phyloP scores from a whole-genome alignment of 2,888 invertebrate genomes.

The Tenthredo notha region DNA sequence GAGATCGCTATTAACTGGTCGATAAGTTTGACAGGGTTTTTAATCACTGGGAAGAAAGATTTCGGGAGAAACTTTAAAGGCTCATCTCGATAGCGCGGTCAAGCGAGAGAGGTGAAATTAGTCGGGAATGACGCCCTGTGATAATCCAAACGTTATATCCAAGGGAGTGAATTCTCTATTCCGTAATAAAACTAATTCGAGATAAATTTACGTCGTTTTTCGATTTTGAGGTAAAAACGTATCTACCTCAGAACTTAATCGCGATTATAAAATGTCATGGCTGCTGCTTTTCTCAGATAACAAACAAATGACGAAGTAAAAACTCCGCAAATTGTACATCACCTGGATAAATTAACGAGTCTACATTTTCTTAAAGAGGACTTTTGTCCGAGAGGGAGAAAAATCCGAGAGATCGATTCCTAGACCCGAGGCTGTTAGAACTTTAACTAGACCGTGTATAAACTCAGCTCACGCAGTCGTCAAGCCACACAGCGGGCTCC shows the following conservation, averaged over 20 bases:
- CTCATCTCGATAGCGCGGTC: constrained; percentile 46
- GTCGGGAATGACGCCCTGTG: constrained; percentile 4
- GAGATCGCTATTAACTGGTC: constrained; percentile 39
- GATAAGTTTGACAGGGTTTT: constrained; percentile 43
- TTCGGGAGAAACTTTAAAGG: constrained; percentile 12
- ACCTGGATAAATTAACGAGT: constrained; percentile 31
- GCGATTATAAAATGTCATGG: background rate
- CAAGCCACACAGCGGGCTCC: constrained; percentile 69
- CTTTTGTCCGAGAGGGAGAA: constrained; percentile 48
- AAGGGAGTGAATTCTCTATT: background rate
- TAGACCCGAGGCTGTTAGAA: constrained; percentile 69
- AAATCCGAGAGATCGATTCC: constrained; percentile 70
- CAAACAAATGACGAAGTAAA: constrained; percentile 18
- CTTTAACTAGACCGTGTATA: constrained; percentile 72
- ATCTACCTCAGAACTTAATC: background rate
- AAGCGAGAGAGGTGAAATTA: constrained; percentile 41
- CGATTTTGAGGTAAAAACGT: constrained; percentile 26
- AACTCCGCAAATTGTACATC: background rate
- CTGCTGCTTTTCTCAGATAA: background rate
- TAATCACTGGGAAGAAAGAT: constrained; percentile 31
- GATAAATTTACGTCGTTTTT: background rate
- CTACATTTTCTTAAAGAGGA: constrained; percentile 5
- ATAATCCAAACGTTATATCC: background rate
- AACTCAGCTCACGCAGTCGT: constrained; percentile 74
- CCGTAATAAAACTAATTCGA: constrained; percentile 41